Conservation (phyloP, 2,797 vertebrate genomes). For the Nothura maculosa region DNA sequence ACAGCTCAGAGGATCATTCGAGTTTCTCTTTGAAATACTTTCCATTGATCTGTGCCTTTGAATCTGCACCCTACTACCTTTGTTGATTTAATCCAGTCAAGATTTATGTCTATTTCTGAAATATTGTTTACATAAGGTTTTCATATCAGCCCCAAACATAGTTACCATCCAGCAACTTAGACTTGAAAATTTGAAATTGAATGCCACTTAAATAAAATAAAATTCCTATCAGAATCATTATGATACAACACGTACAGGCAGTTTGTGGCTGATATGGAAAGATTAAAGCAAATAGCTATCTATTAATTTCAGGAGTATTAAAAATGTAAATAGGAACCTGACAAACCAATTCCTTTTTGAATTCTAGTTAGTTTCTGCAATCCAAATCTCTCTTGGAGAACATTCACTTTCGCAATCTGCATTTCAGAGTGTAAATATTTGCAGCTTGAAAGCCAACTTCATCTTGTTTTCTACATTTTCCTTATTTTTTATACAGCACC, state of each 20-base stretch:
- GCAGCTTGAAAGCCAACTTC: conserved; percentile 41
- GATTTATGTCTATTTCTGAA: conserved; percentile 63
- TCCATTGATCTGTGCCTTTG: conserved; percentile 74
- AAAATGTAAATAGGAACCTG: conserved; percentile 77
- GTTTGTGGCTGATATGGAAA: conserved; percentile 70
- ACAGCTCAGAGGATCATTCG: conserved; percentile 18
- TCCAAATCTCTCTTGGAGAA: conserved; percentile 35
- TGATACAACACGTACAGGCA: conserved; percentile 62
- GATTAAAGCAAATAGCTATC: conserved; percentile 78
- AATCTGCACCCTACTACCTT: conserved; percentile 65
- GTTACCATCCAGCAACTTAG: conserved; percentile 48
- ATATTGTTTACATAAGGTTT: conserved; percentile 48
- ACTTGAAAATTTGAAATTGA: conserved; percentile 64
- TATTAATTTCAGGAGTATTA: conserved; percentile 79
- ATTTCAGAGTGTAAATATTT: conserved; percentile 42
- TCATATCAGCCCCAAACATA: conserved; percentile 61
- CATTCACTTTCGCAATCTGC: conserved; percentile 41
- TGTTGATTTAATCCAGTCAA: conserved; percentile 68
- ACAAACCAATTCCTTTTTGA: conserved; percentile 37
- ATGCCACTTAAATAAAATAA: conserved; percentile 45
- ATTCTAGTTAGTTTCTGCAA: conserved; percentile 30
- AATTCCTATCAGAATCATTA: conserved; percentile 53
- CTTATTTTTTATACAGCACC: conserved; percentile 53
- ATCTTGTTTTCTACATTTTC: neutral
- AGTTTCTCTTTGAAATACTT: conserved; percentile 74